These are phyloP conservation scores for Rhinoderma darwinii DNA, from an alignment of 2,113 vertebrate genomes.

Conservation along the genomic window DNA sequence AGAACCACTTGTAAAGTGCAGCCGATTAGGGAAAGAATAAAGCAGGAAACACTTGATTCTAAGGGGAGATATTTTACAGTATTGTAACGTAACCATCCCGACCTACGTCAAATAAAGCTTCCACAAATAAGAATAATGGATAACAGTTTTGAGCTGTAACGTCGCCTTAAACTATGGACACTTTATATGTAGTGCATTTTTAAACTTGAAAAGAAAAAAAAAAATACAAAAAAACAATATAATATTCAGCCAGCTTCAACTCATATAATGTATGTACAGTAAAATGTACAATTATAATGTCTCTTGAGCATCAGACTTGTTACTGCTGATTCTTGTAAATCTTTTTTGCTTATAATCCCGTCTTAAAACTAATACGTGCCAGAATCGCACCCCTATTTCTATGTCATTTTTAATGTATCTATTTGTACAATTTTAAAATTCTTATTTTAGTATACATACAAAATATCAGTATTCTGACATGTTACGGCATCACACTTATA, in stretches of 20 bases:
- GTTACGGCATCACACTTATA: constrained; percentile 99
- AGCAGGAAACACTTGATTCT: constrained; percentile 64
- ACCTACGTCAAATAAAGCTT: constrained; percentile 81
- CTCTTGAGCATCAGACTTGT: constrained; percentile 89
- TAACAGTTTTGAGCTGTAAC: constrained; percentile 96
- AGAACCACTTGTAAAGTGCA: constrained; percentile 72
- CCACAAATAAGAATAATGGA: constrained; percentile 82
- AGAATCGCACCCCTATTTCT: constrained; percentile 92
- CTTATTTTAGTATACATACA: constrained; percentile 99
- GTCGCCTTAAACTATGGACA: constrained; percentile 99
- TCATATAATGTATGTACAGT: constrained; percentile 94
- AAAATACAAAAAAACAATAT: constrained; percentile 78
- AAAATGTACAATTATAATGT: constrained; percentile 88
- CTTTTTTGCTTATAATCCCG: constrained; percentile 88
- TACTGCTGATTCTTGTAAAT: constrained; percentile 89
- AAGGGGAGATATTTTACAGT: constrained; percentile 70
- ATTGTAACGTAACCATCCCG: constrained; percentile 72
- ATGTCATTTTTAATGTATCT: constrained; percentile 99
- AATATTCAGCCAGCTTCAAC: constrained; percentile 91
- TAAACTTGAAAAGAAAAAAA: constrained; percentile 84
- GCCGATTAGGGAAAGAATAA: constrained; percentile 75
- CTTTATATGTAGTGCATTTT: constrained; percentile 94
- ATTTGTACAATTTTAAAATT: constrained; percentile 99
- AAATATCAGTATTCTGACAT: constrained; percentile 98
- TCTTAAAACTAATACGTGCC: constrained; percentile 86